phyloP scores from a whole-genome alignment of 2,888 invertebrate genomes.

The Scelioninae gen. 1 region DNA sequence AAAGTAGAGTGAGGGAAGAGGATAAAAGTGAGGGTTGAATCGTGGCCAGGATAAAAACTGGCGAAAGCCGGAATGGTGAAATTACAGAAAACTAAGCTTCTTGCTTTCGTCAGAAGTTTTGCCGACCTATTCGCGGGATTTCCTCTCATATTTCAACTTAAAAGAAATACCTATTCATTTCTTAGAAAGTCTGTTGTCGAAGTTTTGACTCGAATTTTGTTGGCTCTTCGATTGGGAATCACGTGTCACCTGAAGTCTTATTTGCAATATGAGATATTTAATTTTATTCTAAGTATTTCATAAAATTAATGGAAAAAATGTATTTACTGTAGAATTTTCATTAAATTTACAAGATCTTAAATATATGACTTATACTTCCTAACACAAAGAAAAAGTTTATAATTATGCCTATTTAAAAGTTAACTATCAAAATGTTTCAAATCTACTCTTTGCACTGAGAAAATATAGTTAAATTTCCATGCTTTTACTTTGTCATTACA shows the following conservation, averaged over 20 bases:
- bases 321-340: too few species aligned
- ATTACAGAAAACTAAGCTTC: slow-evolving; percentile 74
- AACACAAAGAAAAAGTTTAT: too few species aligned
- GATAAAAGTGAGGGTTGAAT: slow-evolving; percentile 58
- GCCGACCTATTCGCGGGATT: slow-evolving; percentile 70
- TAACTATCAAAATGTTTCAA: too few species aligned
- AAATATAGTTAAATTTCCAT: too few species aligned
- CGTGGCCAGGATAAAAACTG: slow-evolving; percentile 64
- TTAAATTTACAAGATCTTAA: too few species aligned
- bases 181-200: slow-evolving; percentile 63
- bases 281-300: background rate
- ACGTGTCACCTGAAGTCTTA: slow-evolving; percentile 32
- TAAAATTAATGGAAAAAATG: too few species aligned
- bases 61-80: slow-evolving; percentile 69
- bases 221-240: slow-evolving; percentile 45
- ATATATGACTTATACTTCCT: too few species aligned
- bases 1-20: slow-evolving; percentile 8
- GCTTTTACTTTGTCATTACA: too few species aligned
- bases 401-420: too few species aligned
- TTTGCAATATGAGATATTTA: slow-evolving; percentile 35
- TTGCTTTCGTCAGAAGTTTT: slow-evolving; percentile 74
- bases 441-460: too few species aligned
- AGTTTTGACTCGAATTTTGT: slow-evolving; percentile 62
- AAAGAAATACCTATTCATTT: slow-evolving; percentile 72
- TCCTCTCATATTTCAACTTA: slow-evolving; percentile 78